Percentiles rank a stretch among this genome's conserved stretches.
These are phyloP conservation scores for Melipona beecheii DNA, from an alignment of 2,888 invertebrate genomes.

Conservation along the genomic window DNA sequence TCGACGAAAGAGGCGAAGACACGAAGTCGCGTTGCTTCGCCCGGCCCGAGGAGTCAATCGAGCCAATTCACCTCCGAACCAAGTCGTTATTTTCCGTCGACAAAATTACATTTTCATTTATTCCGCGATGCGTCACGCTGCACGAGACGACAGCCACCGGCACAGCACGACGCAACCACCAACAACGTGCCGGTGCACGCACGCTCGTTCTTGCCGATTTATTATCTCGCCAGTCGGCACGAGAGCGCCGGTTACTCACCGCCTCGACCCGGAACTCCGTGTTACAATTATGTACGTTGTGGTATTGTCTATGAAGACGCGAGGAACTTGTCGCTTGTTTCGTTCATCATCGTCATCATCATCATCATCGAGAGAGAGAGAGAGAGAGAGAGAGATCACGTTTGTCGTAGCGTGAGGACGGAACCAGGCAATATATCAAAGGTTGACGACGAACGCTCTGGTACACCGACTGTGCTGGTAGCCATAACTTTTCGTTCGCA, in stretches of 20 bases:
- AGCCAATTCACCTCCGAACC: conserved; percentile 1
- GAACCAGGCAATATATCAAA: conserved; percentile 9
- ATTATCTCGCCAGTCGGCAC: conserved; percentile 43
- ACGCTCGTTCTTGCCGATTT: conserved; percentile 56
- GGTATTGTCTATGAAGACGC: conserved; percentile 50
- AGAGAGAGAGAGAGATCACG: conserved; percentile 35
- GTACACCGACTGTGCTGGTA: conserved; percentile 17
- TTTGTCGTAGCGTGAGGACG: conserved; percentile 37
- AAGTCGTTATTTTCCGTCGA: conserved; percentile 40
- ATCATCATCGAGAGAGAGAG: conserved; percentile 13
- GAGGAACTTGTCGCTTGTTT: conserved; percentile 33
- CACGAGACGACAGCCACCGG: conserved; percentile 25
- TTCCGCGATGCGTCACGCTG: conserved; percentile 50
- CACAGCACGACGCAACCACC: conserved; percentile 24
- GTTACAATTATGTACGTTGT: conserved; percentile 64
- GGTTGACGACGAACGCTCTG: conserved; percentile 15
- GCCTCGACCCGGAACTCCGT: conserved; percentile 69
- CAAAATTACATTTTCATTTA: conserved; percentile 61
- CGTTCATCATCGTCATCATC: conserved; percentile 27
- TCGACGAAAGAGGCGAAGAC: conserved; percentile 3
- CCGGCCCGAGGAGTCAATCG: conserved; percentile 21
- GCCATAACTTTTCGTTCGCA: background rate
- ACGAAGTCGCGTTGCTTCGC: background rate
- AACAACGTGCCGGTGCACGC: conserved; percentile 34
- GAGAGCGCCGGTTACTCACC: conserved; percentile 55